Evolutionary conservation across 92 coral and sea anemone species (phyloP), one percentile per base, ranked within the genome.

Genomic region (Epizoanthus rinbou): DNA sequence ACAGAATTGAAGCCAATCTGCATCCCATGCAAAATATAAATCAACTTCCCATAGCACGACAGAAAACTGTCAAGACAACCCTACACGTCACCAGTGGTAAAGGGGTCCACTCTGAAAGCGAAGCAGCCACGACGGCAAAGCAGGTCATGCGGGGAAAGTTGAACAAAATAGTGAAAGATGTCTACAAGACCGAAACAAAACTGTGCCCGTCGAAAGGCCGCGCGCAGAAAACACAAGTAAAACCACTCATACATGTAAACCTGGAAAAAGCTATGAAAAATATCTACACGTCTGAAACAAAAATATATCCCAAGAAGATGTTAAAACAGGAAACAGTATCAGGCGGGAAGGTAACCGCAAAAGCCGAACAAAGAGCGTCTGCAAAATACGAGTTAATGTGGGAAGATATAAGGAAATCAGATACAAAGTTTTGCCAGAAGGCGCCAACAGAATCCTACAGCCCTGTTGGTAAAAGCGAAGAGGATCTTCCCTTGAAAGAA

Each of bases 351-450:
- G 43, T 37, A 31, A 6, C 19, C 21, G 21, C 69, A 60, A 57
- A 39, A 76, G 9, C 47, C 37, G 70, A 76, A 35, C 58, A 41
- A 69, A 76, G 82, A 39, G 23, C 22, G 6, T 76, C 82, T 39
- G 67, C 67, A 39, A 76, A 76, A 76, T 59, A 35, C 21, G 82
- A 76, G 57, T 14, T 76, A 25, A 76, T 76, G 69, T 76, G 53
- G 67, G 69, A 76, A 21, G 70, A 76, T 23, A 59, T 76, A 60
- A 76, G 19, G 58, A 76, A 19, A 28, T 28, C 76, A 2, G 50
- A 71, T 11, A 22, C 64, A 33, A 54, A 76, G 21, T 22, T 60
- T 13, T 59, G 37, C 57, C 82, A 21, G 64, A 76, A 69, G 60
- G 25, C 69, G 28, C 54, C 69, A 33, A 6, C 14, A 3, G 24